Conservation (phyloP, 2,797 vertebrate species). For the Myotis myotis region DNA sequence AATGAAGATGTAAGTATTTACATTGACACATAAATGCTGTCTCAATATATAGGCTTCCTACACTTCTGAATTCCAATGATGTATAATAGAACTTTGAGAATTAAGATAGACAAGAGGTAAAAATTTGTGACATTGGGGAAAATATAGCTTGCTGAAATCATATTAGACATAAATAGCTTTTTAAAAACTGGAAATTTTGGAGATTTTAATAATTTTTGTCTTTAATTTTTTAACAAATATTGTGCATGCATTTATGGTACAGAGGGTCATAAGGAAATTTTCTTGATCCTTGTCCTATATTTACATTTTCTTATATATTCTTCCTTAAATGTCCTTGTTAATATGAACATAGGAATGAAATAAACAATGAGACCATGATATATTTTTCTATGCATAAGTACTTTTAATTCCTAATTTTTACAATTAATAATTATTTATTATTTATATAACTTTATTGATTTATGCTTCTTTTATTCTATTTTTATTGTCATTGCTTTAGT, state of each 20-base stretch:
- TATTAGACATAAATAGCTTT: background rate
- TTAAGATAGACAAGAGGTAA: background rate
- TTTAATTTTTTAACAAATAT: background rate
- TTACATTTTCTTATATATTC: background rate
- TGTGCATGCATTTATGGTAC: background rate
- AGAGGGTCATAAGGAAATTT: background rate
- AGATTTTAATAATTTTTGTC: background rate
- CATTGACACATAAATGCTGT: background rate
- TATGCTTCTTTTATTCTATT: background rate
- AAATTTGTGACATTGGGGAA: background rate
- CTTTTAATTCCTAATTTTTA: background rate
- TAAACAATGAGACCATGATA: background rate
- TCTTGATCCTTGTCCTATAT: background rate
- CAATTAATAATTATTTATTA: background rate
- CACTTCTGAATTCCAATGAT: background rate
- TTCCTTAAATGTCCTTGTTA: background rate
- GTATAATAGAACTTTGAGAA: background rate
- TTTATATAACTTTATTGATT: background rate
- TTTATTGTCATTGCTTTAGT: background rate
- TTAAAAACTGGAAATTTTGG: background rate
- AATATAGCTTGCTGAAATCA: background rate
- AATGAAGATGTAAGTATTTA: slow-evolving; percentile 28
- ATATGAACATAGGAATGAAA: background rate
- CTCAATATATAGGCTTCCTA: background rate
- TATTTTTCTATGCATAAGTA: slow-evolving; percentile 10